Evolutionary conservation across 2,113 vertebrate species (phyloP), one percentile per base, ranked within the genome.

Genomic region (Axis porcinus): DNA sequence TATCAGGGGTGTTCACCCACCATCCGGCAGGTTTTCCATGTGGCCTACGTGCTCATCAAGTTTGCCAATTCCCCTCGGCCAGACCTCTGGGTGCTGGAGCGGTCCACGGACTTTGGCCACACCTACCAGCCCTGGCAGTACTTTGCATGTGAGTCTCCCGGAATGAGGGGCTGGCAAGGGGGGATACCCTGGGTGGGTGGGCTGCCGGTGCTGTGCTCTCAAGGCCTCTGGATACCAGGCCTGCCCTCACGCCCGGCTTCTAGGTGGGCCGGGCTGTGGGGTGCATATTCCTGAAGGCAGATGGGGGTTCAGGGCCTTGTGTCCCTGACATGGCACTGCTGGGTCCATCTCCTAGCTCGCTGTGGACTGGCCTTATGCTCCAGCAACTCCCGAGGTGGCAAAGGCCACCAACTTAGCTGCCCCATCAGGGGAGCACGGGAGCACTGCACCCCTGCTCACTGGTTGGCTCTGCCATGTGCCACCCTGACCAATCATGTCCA

Each of bases 51-150:
- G 45, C 98, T 99, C 92, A 99, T 99, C 98, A 99, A 99, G 98
- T 99, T 99, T 13, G 99, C 99, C 86, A 99, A 99, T 98, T 99
- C 99, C 11, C 99, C 99, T 7, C 99, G 99, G 76, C 99, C 99
- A 0, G 99, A 99, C 98, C 99, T 99, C 28, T 99, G 99, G 99
- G 99, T 99, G 83, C 98, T 99, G 97, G 99, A 99, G 97, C 98
- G 99, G 54, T 99, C 99, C 0, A 98, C 99, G 0, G 99, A 99
- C 98, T 99, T 99, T 0, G 99, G 99, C 92, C 99, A 98, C 88
- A 99, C 99, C 47, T 99, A 99, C 28, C 99, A 99, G 64, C 99
- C 99, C 0, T 99, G 99, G 99, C 99, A 99, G 98, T 99, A 99
- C 97, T 99, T 99, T 27, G 99, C 99, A 96, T 99, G 99, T 99